Evolutionary conservation across 2,113 vertebrate genomes (phyloP).

Genomic region (Protobothrops flavoviridis): DNA sequence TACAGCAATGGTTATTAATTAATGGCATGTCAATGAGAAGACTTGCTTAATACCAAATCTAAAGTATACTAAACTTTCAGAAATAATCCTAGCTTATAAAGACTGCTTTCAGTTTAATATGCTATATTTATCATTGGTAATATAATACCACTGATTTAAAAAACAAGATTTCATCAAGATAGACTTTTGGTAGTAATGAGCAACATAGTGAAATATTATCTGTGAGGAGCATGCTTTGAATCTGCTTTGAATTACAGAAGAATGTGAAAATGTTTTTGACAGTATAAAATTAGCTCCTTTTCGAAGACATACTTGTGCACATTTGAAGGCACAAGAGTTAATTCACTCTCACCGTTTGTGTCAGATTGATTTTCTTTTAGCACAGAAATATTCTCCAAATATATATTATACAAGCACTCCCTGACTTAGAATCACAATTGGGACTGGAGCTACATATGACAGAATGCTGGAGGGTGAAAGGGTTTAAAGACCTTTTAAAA

Average conservation of each 20-base stretch:
- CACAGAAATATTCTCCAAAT: not conserved
- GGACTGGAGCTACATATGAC: not conserved
- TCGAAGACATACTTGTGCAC: not conserved
- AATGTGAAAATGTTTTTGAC: not conserved
- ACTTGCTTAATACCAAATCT: conserved; percentile 8
- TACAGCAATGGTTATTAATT: conserved; percentile 41
- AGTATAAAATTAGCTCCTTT: not conserved
- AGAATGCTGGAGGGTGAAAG: not conserved
- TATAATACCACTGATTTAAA: conserved; percentile 20
- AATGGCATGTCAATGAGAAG: conserved; percentile 27
- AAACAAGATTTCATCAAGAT: not conserved
- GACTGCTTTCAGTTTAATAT: not conserved
- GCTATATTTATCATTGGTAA: not conserved
- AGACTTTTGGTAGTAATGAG: not conserved
- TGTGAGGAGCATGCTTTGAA: not conserved
- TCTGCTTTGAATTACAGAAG: not conserved
- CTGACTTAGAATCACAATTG: not conserved
- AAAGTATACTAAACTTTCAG: conserved; percentile 18
- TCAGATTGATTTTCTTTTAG: not conserved
- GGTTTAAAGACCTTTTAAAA: not conserved
- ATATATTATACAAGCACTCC: not conserved
- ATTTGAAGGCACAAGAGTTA: not conserved
- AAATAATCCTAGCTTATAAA: not conserved
- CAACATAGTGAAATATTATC: not conserved
- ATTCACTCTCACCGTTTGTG: not conserved